phyloP scores from a whole-genome alignment of 2,797 vertebrate species.

The Hyperoplus immaculatus region DNA sequence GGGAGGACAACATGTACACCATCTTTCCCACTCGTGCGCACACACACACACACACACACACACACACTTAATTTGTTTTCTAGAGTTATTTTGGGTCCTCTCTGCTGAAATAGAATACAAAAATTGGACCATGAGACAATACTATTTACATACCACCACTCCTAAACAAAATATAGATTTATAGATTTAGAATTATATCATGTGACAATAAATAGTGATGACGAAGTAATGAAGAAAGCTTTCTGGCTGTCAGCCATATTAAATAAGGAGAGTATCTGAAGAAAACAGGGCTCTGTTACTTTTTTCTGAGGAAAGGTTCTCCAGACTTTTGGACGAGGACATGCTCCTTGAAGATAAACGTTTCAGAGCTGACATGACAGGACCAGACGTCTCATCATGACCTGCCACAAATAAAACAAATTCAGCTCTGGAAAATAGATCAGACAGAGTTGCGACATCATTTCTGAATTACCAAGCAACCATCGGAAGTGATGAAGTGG shows the following conservation, averaged over 20 bases:
- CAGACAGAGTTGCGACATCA: constrained; percentile 36
- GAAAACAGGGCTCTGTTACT: constrained; percentile 80
- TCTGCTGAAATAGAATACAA: constrained; percentile 79
- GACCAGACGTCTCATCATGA: constrained; percentile 84
- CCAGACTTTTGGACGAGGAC: constrained; percentile 92
- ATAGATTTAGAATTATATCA: neutral
- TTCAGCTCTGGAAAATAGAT: constrained; percentile 78
- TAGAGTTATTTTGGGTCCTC: constrained; percentile 77
- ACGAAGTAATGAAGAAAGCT: neutral
- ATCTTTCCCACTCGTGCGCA: constrained; percentile 82
- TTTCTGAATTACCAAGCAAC: neutral
- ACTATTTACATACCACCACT: neutral
- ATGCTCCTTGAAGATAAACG: constrained; percentile 84
- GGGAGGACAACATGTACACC: constrained; percentile 72
- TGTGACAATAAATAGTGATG: neutral
- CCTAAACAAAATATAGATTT: neutral
- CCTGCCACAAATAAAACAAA: constrained; percentile 86
- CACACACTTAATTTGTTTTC: constrained; percentile 74
- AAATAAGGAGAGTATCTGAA: neutral
- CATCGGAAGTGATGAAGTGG: too few species aligned
- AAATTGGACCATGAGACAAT: neutral
- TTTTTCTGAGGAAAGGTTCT: constrained; percentile 89
- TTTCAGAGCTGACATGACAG: constrained; percentile 85
- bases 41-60: too few species aligned
- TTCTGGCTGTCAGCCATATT: neutral